Evolutionary conservation across 2,113 vertebrate genomes (phyloP).

Genomic region (Petrocephalus zakoni): DNA sequence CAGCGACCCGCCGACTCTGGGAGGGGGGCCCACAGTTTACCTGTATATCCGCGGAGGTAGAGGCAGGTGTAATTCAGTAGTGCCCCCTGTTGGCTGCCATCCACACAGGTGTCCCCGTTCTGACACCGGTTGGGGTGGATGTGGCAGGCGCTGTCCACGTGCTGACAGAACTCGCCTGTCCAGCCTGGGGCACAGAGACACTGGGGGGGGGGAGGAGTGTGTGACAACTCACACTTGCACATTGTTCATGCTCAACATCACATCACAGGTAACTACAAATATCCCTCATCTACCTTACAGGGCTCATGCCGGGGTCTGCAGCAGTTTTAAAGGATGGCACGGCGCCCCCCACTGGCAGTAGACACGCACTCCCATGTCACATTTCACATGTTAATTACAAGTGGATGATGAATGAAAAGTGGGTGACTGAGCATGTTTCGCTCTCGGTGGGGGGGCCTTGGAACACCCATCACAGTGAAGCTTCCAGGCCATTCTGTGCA

Average conservation of each 20-base stretch:
- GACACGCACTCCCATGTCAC: background rate
- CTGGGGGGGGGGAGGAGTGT: constrained; percentile 35
- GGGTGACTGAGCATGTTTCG: constrained; percentile 32
- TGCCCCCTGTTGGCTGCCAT: constrained; percentile 49
- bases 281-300: background rate
- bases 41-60: constrained; percentile 59
- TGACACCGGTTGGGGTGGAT: constrained; percentile 56
- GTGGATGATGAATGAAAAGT: constrained; percentile 6
- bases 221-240: background rate
- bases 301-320: background rate
- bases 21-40: constrained; percentile 38
- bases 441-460: constrained; percentile 22
- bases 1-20: background rate
- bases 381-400: constrained; percentile 26
- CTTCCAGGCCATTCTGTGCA: constrained; percentile 29
- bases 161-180: constrained; percentile 63
- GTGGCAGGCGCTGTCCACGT: constrained; percentile 60
- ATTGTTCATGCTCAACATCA: background rate
- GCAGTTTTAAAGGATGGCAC: background rate
- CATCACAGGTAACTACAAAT: background rate
- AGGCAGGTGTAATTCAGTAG: constrained; percentile 53
- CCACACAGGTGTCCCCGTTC: constrained; percentile 59
- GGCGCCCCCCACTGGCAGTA: background rate
- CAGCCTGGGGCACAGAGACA: constrained; percentile 63
- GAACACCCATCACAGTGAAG: constrained; percentile 12